Evolutionary conservation across 2,113 vertebrate genomes (phyloP).

Genomic region (Gallinago jamesoni): DNA sequence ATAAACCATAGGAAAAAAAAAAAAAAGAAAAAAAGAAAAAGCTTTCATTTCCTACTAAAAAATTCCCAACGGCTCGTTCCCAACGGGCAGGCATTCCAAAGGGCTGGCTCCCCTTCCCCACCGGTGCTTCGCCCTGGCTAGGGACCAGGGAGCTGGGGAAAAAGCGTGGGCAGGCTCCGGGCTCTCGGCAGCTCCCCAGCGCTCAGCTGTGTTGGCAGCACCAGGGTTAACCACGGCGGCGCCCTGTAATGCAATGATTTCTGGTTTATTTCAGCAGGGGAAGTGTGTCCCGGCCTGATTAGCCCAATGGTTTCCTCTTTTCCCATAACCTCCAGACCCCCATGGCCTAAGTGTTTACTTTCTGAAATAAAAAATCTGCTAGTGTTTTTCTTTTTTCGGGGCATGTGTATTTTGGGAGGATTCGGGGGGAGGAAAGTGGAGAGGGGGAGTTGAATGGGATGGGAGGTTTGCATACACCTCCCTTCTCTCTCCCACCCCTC

Average conservation of each 20-base stretch:
- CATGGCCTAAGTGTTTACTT: slow-evolving; percentile 97
- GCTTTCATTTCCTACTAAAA: slow-evolving; percentile 1
- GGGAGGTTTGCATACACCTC: slow-evolving; percentile 42
- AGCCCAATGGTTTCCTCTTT: slow-evolving; percentile 98
- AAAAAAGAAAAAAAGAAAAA: not conserved
- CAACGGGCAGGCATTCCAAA: not conserved
- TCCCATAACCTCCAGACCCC: slow-evolving; percentile 99
- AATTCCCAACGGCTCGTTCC: not conserved
- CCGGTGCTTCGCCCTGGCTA: accelerated
- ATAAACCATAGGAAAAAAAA: not conserved
- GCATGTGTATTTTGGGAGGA: slow-evolving; percentile 80
- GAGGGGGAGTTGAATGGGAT: slow-evolving; percentile 51
- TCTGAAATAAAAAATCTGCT: slow-evolving; percentile 97
- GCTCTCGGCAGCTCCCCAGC: not conserved
- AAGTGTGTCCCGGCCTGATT: slow-evolving; percentile 98
- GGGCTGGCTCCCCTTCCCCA: not conserved
- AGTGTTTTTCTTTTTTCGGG: slow-evolving; percentile 82
- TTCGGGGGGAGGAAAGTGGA: slow-evolving; percentile 60
- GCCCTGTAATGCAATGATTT: slow-evolving; percentile 71
- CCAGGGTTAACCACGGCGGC: slow-evolving; percentile 71
- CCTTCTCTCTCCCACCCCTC: slow-evolving; percentile 55
- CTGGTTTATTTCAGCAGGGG: slow-evolving; percentile 90
- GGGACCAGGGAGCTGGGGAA: not conserved
- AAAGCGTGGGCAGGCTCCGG: not conserved
- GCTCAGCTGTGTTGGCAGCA: slow-evolving; percentile 55